Conservation (phyloP, 2,797 vertebrate species). For the Cirrhinus mrigala region DNA sequence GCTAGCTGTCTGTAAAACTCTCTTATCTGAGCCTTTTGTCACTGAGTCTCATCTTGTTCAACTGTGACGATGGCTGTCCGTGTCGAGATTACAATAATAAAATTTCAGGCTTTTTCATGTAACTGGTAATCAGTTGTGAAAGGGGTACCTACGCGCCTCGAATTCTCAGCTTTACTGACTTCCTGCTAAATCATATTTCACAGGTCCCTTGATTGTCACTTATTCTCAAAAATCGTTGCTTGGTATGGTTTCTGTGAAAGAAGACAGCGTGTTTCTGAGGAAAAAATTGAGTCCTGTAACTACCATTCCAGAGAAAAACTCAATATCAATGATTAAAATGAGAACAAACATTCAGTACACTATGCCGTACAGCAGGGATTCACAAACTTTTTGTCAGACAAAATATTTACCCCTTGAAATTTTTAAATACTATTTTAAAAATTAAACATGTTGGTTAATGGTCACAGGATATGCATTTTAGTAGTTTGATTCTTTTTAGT, state of each 20-base stretch:
- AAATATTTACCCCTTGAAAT: not conserved
- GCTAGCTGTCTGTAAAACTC: constrained; percentile 6
- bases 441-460: not conserved
- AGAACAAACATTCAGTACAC: not conserved
- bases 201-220: constrained; percentile 22
- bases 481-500: not conserved
- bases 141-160: not conserved
- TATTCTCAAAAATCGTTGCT: not conserved
- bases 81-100: constrained; percentile 25
- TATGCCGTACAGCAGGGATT: not conserved
- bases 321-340: not conserved
- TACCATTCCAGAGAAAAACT: not conserved
- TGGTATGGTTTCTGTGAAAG: not conserved
- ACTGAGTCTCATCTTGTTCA: not conserved
- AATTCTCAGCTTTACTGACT: not conserved
- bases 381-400: not conserved
- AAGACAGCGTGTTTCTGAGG: not conserved
- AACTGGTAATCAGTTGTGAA: constrained; percentile 31
- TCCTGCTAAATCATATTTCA: constrained; percentile 22
- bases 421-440: not conserved
- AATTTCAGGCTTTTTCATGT: constrained; percentile 9
- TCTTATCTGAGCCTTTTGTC: constrained; percentile 19
- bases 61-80: constrained; percentile 9
- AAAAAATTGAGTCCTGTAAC: not conserved
- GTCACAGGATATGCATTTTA: not conserved